A percentile compares a stretch with the other conserved stretches of the same genome.
phyloP scores from a whole-genome alignment of 2,113 vertebrate genomes.

The Saguinus midas region DNA sequence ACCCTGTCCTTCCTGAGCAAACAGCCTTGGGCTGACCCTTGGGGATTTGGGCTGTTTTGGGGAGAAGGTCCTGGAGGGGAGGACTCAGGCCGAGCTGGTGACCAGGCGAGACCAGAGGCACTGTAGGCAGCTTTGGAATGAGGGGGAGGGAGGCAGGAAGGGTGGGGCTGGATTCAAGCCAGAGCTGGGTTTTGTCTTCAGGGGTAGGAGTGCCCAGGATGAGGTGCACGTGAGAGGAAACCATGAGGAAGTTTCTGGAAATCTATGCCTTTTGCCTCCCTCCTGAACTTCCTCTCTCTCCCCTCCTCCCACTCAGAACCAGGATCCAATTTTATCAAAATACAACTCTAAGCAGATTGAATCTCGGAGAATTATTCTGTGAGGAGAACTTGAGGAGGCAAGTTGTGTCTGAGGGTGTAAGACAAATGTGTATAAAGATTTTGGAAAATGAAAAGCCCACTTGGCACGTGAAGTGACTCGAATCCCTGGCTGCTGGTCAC shows the following conservation, averaged over 20 bases:
- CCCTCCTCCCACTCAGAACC: neutral
- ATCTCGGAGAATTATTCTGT: neutral
- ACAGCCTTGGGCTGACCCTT: neutral
- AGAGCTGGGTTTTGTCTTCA: neutral
- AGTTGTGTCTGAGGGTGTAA: neutral
- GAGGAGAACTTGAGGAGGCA: neutral
- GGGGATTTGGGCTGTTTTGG: neutral
- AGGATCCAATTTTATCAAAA: slow-evolving; percentile 41
- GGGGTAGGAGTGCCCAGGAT: neutral
- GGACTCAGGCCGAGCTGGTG: neutral
- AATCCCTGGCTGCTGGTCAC: neutral
- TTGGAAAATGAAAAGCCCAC: neutral
- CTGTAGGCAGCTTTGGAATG: neutral
- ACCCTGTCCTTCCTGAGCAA: neutral
- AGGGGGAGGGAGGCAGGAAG: neutral
- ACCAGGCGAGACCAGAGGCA: neutral
- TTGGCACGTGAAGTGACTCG: neutral
- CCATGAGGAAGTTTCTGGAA: slow-evolving; percentile 56
- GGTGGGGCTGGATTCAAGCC: neutral
- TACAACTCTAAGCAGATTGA: slow-evolving; percentile 32
- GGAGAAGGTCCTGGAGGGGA: neutral
- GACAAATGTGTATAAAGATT: neutral
- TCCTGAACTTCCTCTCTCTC: slow-evolving; percentile 48
- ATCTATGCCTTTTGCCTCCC: slow-evolving; percentile 42
- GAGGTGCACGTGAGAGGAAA: neutral